Base-by-base conservation (phyloP, 2,888 invertebrate species). In the Apantesis nais region DNA sequence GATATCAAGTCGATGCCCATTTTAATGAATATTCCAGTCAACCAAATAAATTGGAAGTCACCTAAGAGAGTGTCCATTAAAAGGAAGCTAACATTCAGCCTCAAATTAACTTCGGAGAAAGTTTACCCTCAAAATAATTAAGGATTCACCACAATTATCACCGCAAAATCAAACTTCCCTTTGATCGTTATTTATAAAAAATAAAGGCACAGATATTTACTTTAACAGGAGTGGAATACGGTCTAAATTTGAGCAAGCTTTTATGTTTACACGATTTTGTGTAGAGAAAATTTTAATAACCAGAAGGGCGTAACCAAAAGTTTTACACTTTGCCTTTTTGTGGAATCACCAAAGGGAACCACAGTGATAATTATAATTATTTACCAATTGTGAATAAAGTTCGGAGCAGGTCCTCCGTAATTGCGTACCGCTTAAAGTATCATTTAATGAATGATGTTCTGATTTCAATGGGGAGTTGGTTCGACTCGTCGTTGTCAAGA, bases 91-190 rank as follows among this genome's bases (percentile, higher is more conserved):
- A 92, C 91, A 90, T 88, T 88, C 91, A 91, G 85, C 89, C 87
- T 90, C 90, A 94, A 95, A 94, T 95, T 95, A 93, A 94, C 94
- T 94, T 89, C 80, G 83, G 89, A 85, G 86, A 93, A 94, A 95
- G 94, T 94, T 95, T 94, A 94, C 94, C 94, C 94, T 92, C 94
- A 91, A 95, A 95, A 94, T 94, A 95, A 95, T 95, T 94, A 94
- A 92, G 93, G 94, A 94, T 94, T 93, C 92, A 88, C 95, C 94
- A 90, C 94, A 94, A 94, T 95, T 95, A 94, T 95, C 93, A 89
- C 93, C 92, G 88, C 92, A 91, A 93, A 94, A 95, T 94, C 94
- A 93, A 94, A 93, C 93, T 92, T 89, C 83, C 86, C 91, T 94
- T 94, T 93, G 93, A 94, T 94, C 93, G 87, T 90, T 91, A 90